phyloP scores from a whole-genome alignment of 2,797 vertebrate genomes.

The Notamacropus eugenii region DNA sequence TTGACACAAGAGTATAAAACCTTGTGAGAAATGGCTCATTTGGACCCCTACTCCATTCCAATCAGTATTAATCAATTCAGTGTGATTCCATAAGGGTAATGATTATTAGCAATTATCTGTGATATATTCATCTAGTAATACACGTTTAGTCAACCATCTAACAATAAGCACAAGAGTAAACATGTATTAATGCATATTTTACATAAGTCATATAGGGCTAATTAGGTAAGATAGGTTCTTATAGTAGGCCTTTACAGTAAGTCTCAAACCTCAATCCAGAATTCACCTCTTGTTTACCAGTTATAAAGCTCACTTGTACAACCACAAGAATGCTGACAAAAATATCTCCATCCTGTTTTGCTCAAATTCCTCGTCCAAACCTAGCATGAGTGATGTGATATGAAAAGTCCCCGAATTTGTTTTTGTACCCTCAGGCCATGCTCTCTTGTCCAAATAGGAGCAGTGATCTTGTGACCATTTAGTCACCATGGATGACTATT shows the following conservation, averaged over 20 bases:
- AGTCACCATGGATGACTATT: neutral
- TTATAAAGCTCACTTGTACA: neutral
- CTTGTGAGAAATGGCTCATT: too few relatives aligned
- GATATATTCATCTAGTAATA: too few relatives aligned
- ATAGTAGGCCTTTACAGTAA: neutral
- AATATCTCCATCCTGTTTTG: neutral
- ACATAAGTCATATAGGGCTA: neutral
- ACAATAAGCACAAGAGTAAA: neutral
- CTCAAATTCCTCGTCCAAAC: neutral
- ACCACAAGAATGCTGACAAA: neutral
- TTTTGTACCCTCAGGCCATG: too few relatives aligned
- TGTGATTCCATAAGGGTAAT: too few relatives aligned
- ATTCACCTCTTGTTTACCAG: neutral
- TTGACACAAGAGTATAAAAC: too few relatives aligned
- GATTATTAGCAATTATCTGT: too few relatives aligned
- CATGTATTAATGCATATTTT: neutral
- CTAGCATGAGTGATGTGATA: too few relatives aligned
- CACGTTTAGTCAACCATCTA: too few relatives aligned
- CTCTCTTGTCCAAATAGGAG: too few relatives aligned
- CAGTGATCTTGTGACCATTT: neutral
- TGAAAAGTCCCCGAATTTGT: too few relatives aligned
- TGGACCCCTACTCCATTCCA: too few relatives aligned
- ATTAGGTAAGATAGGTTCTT: neutral
- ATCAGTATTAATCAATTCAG: too few relatives aligned
- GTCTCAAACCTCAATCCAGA: neutral